phyloP scores from a whole-genome alignment of 2,113 vertebrate genomes.

The Megaceryle torquata region DNA sequence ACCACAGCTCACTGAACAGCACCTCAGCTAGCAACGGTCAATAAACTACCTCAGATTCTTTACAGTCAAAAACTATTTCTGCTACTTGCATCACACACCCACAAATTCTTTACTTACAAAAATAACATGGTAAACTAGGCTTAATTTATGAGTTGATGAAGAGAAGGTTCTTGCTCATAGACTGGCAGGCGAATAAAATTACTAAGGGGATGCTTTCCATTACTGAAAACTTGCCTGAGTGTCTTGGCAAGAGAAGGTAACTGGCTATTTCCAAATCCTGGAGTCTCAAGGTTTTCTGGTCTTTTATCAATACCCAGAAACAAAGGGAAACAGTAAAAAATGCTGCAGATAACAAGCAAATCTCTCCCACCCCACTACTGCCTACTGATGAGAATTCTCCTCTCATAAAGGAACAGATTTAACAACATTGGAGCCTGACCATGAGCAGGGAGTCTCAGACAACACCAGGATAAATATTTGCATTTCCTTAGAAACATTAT shows the following conservation, averaged over 20 bases:
- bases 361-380: not conserved
- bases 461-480: not conserved
- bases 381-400: not conserved
- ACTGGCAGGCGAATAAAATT: not conserved
- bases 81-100: not conserved
- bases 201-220: not conserved
- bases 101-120: constrained; percentile 11
- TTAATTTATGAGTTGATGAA: not conserved
- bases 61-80: constrained; percentile 1
- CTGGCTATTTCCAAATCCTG: not conserved
- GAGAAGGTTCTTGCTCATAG: not conserved
- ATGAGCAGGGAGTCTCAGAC: not conserved
- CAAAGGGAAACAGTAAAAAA: not conserved
- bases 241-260: not conserved
- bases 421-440: not conserved
- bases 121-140: not conserved
- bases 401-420: not conserved
- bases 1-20: not conserved
- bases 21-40: not conserved
- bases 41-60: not conserved
- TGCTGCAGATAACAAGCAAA: not conserved
- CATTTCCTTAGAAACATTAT: not conserved
- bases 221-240: not conserved
- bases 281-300: not conserved
- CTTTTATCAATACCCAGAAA: not conserved